Evolutionary conservation across 2,797 vertebrate species (phyloP), one percentile per base, ranked within the genome.

Genomic region (Serranus cabrilla): DNA sequence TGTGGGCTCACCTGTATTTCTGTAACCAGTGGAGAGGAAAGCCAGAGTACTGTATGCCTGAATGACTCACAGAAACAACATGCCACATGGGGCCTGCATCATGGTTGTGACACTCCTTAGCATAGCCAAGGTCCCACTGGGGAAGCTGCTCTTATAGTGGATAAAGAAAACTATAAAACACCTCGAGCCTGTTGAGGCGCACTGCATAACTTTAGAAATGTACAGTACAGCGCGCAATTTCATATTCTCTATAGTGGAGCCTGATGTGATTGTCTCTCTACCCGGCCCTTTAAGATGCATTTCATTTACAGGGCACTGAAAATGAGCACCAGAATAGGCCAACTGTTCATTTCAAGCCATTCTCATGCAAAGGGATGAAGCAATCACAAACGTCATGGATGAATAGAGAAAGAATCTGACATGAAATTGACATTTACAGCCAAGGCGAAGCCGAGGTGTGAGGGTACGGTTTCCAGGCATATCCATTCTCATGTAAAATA

Each of bases 361-460:
- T 90, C 80, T 91, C 79, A 89, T 91, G 90, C 88, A 91, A 89
- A 91, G 68, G 57, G 83, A 87, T 76, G 87, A 87, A 90, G 91
- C 90, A 91, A 90, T 92, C 88, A 87, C 74, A 66, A 72, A 63
- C 64, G 81, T 87, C 91, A 90, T 86, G 89, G 87, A 83, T 92
- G 92, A 89, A 87, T 72, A 73, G 80, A 84, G 80, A 81, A 63
- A 75, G 87, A 83, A 87, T 74, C 85, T 87, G 83, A 93, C 92
- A 90, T 83, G 85, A 87, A 92, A 93, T 90, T 89, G 89, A 93
- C 92, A 91, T 91, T 93, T 92, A 75, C 85, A 89, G 83, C 81
- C 64, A 21, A 86, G 81, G 76, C 67, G 34, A 78, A 73, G 84
- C 46, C 69, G 45, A 64, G n/a, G 42, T 59, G 70, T 52, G 72